A percentile compares a stretch with the other conserved stretches of the same genome.
Evolutionary conservation across 2,113 vertebrate species (phyloP).

Genomic region (Strix aluco): DNA sequence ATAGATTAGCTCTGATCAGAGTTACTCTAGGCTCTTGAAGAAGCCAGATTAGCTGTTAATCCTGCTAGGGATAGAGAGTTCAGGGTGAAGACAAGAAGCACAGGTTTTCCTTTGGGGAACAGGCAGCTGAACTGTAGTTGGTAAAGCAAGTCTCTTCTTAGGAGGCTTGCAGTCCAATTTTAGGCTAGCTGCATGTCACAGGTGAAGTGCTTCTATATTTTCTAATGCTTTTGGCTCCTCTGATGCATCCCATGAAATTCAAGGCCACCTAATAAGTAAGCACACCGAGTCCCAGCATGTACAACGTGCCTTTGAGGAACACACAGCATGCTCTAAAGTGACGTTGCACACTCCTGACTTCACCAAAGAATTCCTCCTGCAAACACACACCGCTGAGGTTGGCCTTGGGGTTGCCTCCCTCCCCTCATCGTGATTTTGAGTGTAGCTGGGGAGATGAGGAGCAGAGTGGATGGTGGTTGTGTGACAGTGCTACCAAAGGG

Average conservation of each 20-base stretch:
- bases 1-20: neutral
- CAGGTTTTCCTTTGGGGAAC: neutral
- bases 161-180: neutral
- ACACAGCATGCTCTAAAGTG: neutral
- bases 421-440: rapidly evolving
- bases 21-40: neutral
- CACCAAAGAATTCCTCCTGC: neutral
- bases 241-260: neutral
- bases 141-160: neutral
- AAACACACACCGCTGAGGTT: neutral
- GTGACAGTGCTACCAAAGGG: neutral
- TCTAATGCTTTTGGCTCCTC: neutral
- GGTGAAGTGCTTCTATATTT: neutral
- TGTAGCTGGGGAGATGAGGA: neutral
- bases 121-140: neutral
- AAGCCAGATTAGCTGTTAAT: neutral
- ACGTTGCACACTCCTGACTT: neutral
- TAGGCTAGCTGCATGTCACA: neutral
- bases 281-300: neutral
- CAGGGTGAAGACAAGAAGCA: neutral
- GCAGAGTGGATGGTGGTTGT: too few species aligned
- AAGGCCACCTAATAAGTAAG: neutral
- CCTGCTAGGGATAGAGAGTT: neutral
- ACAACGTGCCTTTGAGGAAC: neutral
- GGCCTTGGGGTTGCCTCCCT: neutral